A percentile compares a stretch with the other conserved stretches of the same genome.
phyloP scores from a whole-genome alignment of 2,113 vertebrate species.

The Gavialis gangeticus region DNA sequence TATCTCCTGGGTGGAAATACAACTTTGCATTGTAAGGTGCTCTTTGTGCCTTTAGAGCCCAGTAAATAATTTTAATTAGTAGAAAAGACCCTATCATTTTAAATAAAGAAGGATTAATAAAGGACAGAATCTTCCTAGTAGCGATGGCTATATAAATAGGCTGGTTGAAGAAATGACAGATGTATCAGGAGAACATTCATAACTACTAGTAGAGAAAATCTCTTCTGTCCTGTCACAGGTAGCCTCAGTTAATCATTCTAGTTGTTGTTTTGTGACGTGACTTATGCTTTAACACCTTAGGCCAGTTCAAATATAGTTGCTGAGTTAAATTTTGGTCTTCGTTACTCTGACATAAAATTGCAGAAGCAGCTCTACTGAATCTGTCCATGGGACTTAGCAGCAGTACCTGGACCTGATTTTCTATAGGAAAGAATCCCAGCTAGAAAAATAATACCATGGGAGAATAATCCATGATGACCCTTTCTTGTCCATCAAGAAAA shows the following conservation, averaged over 20 bases:
- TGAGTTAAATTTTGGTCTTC: neutral
- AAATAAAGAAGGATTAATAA: neutral
- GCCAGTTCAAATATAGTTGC: rapidly evolving
- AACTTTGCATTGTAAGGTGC: neutral
- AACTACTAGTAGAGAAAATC: neutral
- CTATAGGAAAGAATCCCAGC: neutral
- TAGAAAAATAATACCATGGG: neutral
- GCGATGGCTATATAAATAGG: neutral
- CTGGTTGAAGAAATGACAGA: neutral
- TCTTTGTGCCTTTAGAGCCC: neutral
- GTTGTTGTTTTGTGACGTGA: neutral
- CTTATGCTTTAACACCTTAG: neutral
- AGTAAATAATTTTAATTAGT: neutral
- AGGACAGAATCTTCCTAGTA: neutral
- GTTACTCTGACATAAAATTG: neutral
- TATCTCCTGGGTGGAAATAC: neutral
- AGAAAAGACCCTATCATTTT: rapidly evolving
- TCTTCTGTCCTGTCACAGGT: neutral
- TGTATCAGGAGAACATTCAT: neutral
- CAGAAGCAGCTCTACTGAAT: neutral
- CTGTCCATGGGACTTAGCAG: neutral
- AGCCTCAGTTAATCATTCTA: neutral
- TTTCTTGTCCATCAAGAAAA: neutral
- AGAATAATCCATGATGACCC: neutral
- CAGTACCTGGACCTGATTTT: neutral